Conservation (phyloP, 2,113 vertebrate species). For the Zingel zingel region DNA sequence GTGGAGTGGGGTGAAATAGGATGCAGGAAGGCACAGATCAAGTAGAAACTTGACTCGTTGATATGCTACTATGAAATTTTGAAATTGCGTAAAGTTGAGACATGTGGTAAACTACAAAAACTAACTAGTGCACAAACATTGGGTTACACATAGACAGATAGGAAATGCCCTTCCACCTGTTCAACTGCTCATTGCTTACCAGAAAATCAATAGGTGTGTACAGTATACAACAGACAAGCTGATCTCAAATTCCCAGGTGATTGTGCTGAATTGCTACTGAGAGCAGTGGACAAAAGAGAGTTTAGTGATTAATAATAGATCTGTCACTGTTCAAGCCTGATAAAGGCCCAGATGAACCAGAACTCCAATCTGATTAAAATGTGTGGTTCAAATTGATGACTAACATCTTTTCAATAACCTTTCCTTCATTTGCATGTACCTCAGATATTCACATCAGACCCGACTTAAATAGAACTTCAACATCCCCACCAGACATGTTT, state of each 20-base stretch:
- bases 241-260: background rate
- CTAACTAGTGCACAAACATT: background rate
- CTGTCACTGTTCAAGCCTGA: background rate
- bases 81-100: slow-evolving; percentile 10
- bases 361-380: background rate
- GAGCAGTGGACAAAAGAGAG: background rate
- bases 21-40: slow-evolving; percentile 10
- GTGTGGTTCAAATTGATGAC: background rate
- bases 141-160: too few species aligned
- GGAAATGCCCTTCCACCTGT: background rate
- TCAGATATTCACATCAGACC: background rate
- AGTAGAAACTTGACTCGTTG: slow-evolving; percentile 48
- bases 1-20: slow-evolving; percentile 5
- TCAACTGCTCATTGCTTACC: background rate
- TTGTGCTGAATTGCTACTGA: background rate
- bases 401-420: background rate
- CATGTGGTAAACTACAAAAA: background rate
- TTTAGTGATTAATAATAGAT: background rate
- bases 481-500: background rate
- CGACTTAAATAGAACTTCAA: background rate
- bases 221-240: background rate
- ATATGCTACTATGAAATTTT: slow-evolving; percentile 6
- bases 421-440: background rate
- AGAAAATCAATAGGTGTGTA: background rate
- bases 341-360: background rate